Evolutionary conservation across 1,140 invertebrate genomes (phyloP), one percentile per base, ranked within the genome.

Genomic region (Holotrichia oblita): DNA sequence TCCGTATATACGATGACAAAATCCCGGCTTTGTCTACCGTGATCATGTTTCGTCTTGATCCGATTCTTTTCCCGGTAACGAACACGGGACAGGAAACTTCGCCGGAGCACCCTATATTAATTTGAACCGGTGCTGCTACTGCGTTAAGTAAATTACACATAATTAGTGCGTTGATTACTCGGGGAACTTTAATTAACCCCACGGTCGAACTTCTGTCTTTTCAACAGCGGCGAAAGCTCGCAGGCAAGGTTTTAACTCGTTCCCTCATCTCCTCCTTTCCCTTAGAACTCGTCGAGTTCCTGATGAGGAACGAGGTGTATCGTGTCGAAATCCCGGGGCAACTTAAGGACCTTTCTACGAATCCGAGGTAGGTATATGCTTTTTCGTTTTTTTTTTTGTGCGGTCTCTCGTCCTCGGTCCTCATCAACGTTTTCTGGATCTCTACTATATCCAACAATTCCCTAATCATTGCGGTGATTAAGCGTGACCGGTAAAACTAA

Each of bases 81-180:
- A 27, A 27, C 61, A 1, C 44, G 27, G 4, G 48, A 48, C 6
- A n/a, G n/a, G 14, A 14, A 17, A 55, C 27, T 69, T 69, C 27
- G 17, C 61, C 17, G 22, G 17, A 27, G 20, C 61, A 22, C 61
- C 61, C 61, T 6, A 27, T 69, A 69, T 69, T 69, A 69, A 69
- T 69, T 69, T 69, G 61, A 27, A 22, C 22, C 27, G 27, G 2
- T 34, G 27, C 27, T 34, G 27, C 27, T 34, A 34, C 27, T 14
- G 61, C 61, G 61, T 69, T 69, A 69, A 69, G 20, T 69, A 69
- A 69, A 69, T 69, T 69, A 69, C 61, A 69, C 61, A 69, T 69
- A 69, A 69, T 69, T 69, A 69, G 61, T 34, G 61, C 61, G 61
- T 69, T 69, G 61, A 69, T 69, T 69, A 69, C 61, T 69, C 61